Percentiles rank a stretch among this genome's conserved stretches.
Evolutionary conservation across 1,140 invertebrate species (phyloP).

Genomic region (Stenopsyche tienmushanensis): DNA sequence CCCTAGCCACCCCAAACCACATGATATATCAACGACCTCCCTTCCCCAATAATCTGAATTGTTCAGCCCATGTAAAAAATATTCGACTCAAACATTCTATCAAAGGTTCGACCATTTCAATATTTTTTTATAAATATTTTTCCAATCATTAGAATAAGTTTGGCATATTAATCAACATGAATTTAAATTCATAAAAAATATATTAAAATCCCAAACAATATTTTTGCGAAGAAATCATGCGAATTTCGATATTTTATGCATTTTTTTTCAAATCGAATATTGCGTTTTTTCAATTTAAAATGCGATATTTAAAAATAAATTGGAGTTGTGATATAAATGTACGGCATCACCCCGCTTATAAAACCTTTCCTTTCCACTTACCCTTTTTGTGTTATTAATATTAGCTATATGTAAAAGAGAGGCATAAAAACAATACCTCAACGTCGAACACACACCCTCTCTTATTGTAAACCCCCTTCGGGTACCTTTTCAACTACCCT

Average conservation of each 20-base stretch:
- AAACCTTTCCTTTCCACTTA: slow-evolving; percentile 30
- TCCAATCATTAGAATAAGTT: no score
- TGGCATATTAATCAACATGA: no score
- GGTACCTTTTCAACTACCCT: slow-evolving; percentile 8
- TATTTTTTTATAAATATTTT: neutral
- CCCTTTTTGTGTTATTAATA: slow-evolving; percentile 34
- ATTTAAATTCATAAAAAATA: no score
- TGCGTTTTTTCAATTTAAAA: no score
- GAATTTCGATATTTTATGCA: no score
- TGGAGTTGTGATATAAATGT: no score
- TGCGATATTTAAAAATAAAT: no score
- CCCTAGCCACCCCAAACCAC: slow-evolving; percentile 20
- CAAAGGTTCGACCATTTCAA: slow-evolving; percentile 1
- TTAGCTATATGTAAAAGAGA: slow-evolving; percentile 35
- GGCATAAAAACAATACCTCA: slow-evolving; percentile 34
- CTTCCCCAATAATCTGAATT: slow-evolving; percentile 21
- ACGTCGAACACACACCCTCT: slow-evolving; percentile 29
- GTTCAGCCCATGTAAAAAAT: slow-evolving; percentile 15
- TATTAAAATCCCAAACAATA: no score
- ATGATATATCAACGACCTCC: slow-evolving; percentile 29
- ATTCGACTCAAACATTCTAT: neutral
- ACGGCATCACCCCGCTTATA: neutral
- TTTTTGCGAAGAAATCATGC: no score
- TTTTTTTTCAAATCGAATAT: no score
- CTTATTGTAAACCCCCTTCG: slow-evolving; percentile 16